phyloP scores from a whole-genome alignment of 2,888 invertebrate species.

The Synergus gifuensis region DNA sequence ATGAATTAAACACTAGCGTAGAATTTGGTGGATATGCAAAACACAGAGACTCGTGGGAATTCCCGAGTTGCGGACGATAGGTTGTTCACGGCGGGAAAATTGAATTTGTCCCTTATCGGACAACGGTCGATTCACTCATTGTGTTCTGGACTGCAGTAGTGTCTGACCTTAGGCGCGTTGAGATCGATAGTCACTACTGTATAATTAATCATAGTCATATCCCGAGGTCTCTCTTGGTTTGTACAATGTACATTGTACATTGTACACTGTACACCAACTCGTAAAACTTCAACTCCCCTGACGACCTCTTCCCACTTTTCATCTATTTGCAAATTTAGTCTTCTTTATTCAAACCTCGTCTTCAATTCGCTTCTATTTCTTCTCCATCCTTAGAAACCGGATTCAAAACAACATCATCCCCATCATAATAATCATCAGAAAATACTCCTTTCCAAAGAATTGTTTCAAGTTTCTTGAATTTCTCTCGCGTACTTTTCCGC shows the following conservation, averaged over 20 bases:
- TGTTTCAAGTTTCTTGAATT: not conserved
- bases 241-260: not conserved
- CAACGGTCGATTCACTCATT: slow-evolving; percentile 37
- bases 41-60: slow-evolving; percentile 31
- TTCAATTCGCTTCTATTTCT: not conserved
- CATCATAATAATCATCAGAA: not conserved
- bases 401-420: not conserved
- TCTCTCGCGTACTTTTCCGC: not conserved
- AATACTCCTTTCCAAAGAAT: not conserved
- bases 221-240: slow-evolving; percentile 54
- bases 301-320: slow-evolving; percentile 8
- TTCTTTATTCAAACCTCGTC: not conserved
- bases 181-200: slow-evolving; percentile 71
- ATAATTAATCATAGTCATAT: slow-evolving; percentile 73
- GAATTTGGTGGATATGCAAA: not conserved
- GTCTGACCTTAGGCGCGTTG: slow-evolving; percentile 70
- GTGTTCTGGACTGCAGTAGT: slow-evolving; percentile 53
- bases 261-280: not conserved
- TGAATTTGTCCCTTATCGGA: slow-evolving; percentile 53
- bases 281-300: not conserved
- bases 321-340: not conserved
- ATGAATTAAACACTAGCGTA: not conserved
- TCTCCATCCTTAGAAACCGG: not conserved
- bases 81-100: slow-evolving; percentile 63
- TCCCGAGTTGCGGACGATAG: slow-evolving; percentile 32